Evolutionary conservation across 2,888 invertebrate species (phyloP).

Genomic region (Neoitamus cyanurus): DNA sequence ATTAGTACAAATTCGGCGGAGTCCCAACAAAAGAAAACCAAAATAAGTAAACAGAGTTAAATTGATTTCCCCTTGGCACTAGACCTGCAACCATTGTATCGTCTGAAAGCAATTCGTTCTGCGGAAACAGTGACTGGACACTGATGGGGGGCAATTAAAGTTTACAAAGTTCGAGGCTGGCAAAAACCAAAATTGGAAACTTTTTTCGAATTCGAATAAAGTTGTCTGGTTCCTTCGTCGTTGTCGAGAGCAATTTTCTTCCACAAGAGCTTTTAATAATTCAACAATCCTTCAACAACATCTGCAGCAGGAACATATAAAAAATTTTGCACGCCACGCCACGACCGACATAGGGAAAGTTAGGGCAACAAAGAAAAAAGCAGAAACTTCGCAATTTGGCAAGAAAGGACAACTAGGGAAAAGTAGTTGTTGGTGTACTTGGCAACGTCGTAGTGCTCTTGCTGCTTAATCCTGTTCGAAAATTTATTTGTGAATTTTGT

Average conservation of each 20-base stretch:
- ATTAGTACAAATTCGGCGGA: background rate
- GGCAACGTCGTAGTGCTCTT: background rate
- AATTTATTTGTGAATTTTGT: background rate
- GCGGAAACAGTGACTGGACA: background rate
- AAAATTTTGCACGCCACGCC: background rate
- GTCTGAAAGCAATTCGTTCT: background rate
- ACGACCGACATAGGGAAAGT: constrained; percentile 1
- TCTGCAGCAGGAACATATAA: constrained; percentile 3
- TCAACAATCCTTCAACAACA: constrained; percentile 16
- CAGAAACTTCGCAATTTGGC: background rate
- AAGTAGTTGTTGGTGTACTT: constrained; percentile 1
- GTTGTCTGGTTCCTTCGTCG: background rate
- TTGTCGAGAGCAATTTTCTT: background rate
- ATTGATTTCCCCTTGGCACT: background rate
- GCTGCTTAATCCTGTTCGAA: background rate
- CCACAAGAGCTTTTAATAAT: background rate
- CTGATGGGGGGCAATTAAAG: background rate
- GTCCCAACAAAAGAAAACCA: background rate
- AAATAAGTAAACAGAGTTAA: background rate
- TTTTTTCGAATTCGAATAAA: background rate
- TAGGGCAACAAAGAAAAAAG: background rate
- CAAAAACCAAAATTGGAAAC: constrained; percentile 31
- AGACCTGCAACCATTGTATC: background rate
- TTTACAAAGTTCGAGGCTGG: constrained; percentile 12
- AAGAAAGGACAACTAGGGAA: background rate